phyloP scores from a whole-genome alignment of 2,888 invertebrate species.

The Charanyca ferruginea region DNA sequence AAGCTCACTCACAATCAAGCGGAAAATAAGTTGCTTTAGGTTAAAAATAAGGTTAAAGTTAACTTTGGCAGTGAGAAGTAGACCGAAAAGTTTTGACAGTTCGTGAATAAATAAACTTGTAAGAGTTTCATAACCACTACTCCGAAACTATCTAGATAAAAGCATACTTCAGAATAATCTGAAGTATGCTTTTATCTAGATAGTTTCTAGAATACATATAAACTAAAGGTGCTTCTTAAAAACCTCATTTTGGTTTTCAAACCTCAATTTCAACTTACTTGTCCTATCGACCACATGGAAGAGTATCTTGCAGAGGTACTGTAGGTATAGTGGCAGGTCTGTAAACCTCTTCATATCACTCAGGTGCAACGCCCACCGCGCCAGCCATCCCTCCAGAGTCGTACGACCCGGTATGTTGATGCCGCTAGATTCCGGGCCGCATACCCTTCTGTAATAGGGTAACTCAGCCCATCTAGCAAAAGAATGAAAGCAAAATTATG shows the following conservation, averaged over 20 bases:
- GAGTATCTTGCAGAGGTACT: conserved; percentile 93
- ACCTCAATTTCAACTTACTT: conserved; percentile 84
- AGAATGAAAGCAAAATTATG: conserved; percentile 7
- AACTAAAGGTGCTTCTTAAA: too few species aligned
- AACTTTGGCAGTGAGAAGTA: conserved; percentile 26
- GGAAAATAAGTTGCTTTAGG: conserved; percentile 39
- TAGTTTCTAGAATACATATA: background rate
- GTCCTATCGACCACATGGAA: conserved; percentile 93
- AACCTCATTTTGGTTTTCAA: background rate
- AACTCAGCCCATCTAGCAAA: conserved; percentile 82
- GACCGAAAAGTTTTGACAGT: conserved; percentile 16
- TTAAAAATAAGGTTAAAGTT: conserved; percentile 38
- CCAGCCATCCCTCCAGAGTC: conserved; percentile 93
- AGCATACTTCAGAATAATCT: conserved; percentile 15
- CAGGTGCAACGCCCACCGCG: conserved; percentile 92
- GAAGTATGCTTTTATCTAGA: conserved; percentile 14
- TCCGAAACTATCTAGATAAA: conserved; percentile 10
- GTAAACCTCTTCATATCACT: conserved; percentile 87
- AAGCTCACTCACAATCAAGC: conserved; percentile 30
- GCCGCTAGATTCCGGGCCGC: conserved; percentile 86
- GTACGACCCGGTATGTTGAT: conserved; percentile 86
- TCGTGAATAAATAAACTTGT: conserved; percentile 42
- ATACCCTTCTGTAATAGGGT: conserved; percentile 86
- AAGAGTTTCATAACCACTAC: conserved; percentile 14
- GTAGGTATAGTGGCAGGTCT: conserved; percentile 94